Percentiles rank a stretch among this genome's conserved stretches.
Evolutionary conservation across 2,113 vertebrate genomes (phyloP).

Genomic region (Vidua macroura): DNA sequence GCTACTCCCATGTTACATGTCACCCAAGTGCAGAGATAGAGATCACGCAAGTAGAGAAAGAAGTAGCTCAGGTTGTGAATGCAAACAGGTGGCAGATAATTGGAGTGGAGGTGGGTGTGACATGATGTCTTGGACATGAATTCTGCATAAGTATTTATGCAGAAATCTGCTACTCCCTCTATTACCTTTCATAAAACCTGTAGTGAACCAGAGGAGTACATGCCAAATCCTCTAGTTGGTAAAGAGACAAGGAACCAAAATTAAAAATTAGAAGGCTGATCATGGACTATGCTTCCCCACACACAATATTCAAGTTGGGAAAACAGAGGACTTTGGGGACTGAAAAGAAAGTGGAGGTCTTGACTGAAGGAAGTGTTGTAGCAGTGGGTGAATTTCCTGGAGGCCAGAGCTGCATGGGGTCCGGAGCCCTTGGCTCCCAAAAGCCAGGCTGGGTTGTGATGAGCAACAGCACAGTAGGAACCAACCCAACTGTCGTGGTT

Average conservation of each 20-base stretch:
- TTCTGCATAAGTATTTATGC: not conserved
- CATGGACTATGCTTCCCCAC: not conserved
- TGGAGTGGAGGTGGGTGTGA: not conserved
- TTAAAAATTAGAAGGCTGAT: not conserved
- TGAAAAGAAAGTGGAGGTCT: not conserved
- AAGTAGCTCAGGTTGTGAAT: not conserved
- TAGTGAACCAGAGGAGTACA: not conserved
- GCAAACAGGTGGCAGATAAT: not conserved
- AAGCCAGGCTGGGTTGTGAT: not conserved
- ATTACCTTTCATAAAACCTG: not conserved
- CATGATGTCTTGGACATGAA: not conserved
- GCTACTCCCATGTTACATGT: not conserved
- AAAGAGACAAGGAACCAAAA: not conserved
- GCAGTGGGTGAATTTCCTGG: not conserved
- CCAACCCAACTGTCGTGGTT: not conserved
- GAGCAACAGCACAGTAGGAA: not conserved
- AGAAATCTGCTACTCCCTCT: not conserved
- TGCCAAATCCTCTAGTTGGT: not conserved
- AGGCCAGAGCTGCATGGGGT: not conserved
- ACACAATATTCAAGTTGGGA: not conserved
- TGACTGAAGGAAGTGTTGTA: not conserved
- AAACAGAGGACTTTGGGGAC: not conserved
- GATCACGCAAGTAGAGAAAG: not conserved
- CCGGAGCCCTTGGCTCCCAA: not conserved
- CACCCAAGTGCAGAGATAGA: not conserved